Evolutionary conservation across 1,140 invertebrate species (phyloP).

Genomic region (Drosophila ohnishii): DNA sequence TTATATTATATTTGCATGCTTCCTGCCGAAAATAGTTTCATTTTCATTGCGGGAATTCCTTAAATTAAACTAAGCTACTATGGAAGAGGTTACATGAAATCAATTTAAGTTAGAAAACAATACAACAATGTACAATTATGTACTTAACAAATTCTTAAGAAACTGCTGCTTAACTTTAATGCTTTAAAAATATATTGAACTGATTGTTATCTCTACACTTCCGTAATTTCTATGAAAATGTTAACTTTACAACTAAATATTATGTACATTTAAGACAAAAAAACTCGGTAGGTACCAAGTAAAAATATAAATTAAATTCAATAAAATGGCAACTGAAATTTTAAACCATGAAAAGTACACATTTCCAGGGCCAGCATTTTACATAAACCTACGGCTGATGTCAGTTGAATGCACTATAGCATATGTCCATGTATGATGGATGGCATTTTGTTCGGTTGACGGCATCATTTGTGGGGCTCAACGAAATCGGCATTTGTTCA

Average conservation of each 20-base stretch:
- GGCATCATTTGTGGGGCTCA: constrained; percentile 37
- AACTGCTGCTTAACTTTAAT: too few species aligned
- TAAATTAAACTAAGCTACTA: not conserved
- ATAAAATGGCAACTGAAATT: constrained; percentile 2
- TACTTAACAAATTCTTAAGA: too few species aligned
- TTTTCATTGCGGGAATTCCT: not conserved
- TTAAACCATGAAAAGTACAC: constrained; percentile 14
- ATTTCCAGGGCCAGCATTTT: constrained; percentile 13
- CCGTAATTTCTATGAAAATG: too few species aligned
- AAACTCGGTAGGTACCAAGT: too few species aligned
- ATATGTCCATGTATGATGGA: constrained; percentile 56
- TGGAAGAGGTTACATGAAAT: too few species aligned
- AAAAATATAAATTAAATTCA: not conserved
- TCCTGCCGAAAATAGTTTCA: not conserved
- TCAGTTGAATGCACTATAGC: constrained; percentile 35
- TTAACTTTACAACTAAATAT: not conserved
- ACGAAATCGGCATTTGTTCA: constrained; percentile 41
- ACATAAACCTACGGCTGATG: constrained; percentile 35
- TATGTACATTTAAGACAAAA: not conserved
- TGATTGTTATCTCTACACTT: not conserved
- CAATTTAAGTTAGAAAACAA: not conserved
- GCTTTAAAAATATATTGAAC: not conserved
- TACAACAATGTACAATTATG: too few species aligned
- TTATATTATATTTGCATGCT: constrained; percentile 5
- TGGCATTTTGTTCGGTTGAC: constrained; percentile 46